These are phyloP conservation scores for Premnoplex brunnescens DNA, from an alignment of 2,797 vertebrate genomes.

Conservation along the genomic window DNA sequence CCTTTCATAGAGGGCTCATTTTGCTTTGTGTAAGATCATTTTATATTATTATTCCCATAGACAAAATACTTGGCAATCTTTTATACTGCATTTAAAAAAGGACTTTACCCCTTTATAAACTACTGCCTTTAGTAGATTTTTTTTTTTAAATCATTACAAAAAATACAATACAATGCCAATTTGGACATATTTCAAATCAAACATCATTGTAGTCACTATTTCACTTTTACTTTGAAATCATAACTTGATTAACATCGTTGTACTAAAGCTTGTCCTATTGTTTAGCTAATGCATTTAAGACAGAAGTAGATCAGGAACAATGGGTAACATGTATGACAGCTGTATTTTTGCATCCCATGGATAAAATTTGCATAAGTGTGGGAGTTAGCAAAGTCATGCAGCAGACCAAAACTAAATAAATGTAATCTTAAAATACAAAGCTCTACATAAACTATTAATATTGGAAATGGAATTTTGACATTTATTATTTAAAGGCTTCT, in stretches of 20 bases:
- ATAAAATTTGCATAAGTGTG: constrained; percentile 34
- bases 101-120: not conserved
- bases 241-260: constrained; percentile 13
- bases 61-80: not conserved
- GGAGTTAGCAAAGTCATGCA: not conserved
- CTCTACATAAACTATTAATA: constrained; percentile 7
- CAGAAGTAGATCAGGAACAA: constrained; percentile 29
- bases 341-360: constrained; percentile 36
- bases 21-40: not conserved
- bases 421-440: constrained; percentile 14
- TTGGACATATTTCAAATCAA: constrained; percentile 29
- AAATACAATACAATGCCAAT: not conserved
- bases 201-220: not conserved
- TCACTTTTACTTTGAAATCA: constrained; percentile 2
- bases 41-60: not conserved
- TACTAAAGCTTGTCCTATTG: not conserved
- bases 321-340: not conserved
- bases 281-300: constrained; percentile 26
- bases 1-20: not conserved
- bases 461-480: constrained; percentile 21
- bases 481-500: constrained; percentile 24
- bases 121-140: not conserved
- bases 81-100: not conserved
- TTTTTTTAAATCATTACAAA: not conserved
- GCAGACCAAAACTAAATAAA: constrained; percentile 36